Evolutionary conservation across 1,140 invertebrate genomes (phyloP), one percentile per base, ranked within the genome.

Genomic region (Ylistrum balloti): DNA sequence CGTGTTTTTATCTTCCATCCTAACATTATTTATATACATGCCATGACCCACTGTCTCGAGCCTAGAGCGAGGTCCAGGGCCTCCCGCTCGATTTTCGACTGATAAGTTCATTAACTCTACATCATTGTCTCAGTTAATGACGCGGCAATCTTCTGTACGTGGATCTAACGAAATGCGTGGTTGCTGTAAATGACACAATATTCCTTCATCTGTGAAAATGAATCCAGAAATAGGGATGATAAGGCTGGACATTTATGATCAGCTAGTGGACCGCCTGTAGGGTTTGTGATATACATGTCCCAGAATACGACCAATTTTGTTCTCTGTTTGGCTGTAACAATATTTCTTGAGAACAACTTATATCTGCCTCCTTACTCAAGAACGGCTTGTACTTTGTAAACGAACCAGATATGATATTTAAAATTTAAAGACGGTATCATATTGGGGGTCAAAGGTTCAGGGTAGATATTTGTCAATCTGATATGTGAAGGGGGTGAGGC

Each of bases 51-150:
- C 56, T 74, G 5, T n/a, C n/a, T 74, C 56, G 22, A 1, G n/a
- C 11, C 22, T 74, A 74, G 56, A 1, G 5, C n/a, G n/a, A 74
- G 56, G 56, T 74, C 56, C n/a, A n/a, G 28, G 22, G 28, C 28
- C 56, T 74, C 22, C n/a, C 56, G 56, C 22, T 74, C n/a, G 56
- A 74, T 74, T 0, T 5, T 22, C 56, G 22, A 74, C 56, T 28
- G 56, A 74, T 74, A 74, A 74, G 56, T 74, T 74, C 56, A 74
- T 74, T 74, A 74, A 74, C 56, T 74, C 56, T 1, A 74, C 56
- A 74, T 74, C 56, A 74, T 74, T 74, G 56, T 28, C 56, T 74
- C 1, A 74, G n/a, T 28, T n/a, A n/a, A 74, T 74, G 56, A 74
- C 56, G n/a, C 5, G 56, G 28, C n/a, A 74, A 74, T 74, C 56